Evolutionary conservation across 2,888 invertebrate genomes (phyloP).

Genomic region (Formica aserva): DNA sequence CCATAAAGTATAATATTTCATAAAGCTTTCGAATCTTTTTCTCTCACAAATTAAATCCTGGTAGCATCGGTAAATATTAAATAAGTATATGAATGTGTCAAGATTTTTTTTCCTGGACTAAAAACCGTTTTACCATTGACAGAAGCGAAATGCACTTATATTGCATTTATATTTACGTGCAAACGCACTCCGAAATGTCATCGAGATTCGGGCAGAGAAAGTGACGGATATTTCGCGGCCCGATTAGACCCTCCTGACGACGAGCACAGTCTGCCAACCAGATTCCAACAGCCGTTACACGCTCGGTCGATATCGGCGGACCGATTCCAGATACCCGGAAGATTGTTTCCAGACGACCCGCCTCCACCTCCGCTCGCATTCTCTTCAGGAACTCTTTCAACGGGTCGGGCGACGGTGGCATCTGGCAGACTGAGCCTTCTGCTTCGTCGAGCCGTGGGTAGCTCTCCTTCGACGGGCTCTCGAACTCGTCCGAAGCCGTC

Average conservation of each 20-base stretch:
- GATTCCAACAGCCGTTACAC: constrained; percentile 76
- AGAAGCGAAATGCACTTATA: too few species aligned
- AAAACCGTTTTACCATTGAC: background rate
- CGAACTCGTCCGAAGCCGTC: constrained; percentile 62
- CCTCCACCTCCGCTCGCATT: constrained; percentile 74
- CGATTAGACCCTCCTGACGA: constrained; percentile 89
- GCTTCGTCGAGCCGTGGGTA: constrained; percentile 74
- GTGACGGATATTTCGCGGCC: constrained; percentile 91
- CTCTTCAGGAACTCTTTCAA: constrained; percentile 76
- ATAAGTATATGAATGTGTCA: background rate
- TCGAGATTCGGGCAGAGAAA: constrained; percentile 90
- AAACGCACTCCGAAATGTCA: constrained; percentile 66
- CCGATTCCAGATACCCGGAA: constrained; percentile 80
- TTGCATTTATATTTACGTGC: background rate
- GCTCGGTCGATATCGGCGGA: constrained; percentile 72
- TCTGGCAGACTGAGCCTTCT: constrained; percentile 45
- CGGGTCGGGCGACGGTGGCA: constrained; percentile 62
- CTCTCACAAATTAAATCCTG: background rate
- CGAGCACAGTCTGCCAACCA: constrained; percentile 84
- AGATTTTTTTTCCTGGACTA: background rate
- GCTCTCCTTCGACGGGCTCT: constrained; percentile 67
- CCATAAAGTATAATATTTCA: background rate
- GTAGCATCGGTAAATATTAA: background rate
- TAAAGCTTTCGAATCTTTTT: background rate
- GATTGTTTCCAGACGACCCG: constrained; percentile 60